A percentile compares a stretch with the other conserved stretches of the same genome.
Conservation (phyloP, 2,113 vertebrate genomes). For the Neofelis nebulosa region DNA sequence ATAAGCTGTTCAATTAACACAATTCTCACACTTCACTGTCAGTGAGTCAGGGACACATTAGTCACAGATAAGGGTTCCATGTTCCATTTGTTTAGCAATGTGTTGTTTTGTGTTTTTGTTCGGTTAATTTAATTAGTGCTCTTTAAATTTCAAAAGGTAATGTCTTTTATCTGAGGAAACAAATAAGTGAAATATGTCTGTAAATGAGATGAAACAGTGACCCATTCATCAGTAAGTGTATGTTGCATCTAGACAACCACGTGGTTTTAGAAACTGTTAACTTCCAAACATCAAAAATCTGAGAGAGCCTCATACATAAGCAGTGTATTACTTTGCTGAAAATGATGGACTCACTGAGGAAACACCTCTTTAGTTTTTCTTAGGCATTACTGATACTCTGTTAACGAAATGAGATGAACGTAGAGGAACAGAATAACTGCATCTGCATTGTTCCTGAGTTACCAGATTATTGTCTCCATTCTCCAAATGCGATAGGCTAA, state of each 20-base stretch:
- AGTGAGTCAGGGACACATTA: not conserved
- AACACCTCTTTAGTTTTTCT: slow-evolving; percentile 36
- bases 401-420: slow-evolving; percentile 8
- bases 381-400: slow-evolving; percentile 46
- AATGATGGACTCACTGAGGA: not conserved
- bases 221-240: not conserved
- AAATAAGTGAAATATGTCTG: not conserved
- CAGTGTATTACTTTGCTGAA: slow-evolving; percentile 31
- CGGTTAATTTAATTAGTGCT: not conserved
- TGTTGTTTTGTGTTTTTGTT: not conserved
- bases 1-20: not conserved
- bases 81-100: slow-evolving; percentile 32
- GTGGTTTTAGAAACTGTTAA: not conserved
- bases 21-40: not conserved
- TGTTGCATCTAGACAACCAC: not conserved
- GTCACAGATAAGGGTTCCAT: not conserved
- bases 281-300: slow-evolving; percentile 49
- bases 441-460: slow-evolving; percentile 51
- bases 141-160: slow-evolving; percentile 28
- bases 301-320: not conserved
- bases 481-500: slow-evolving; percentile 40
- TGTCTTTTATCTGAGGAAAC: slow-evolving; percentile 3
- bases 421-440: slow-evolving; percentile 27
- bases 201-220: not conserved
- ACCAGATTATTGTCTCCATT: slow-evolving; percentile 47